Evolutionary conservation across 2,888 invertebrate genomes (phyloP), one percentile per base, ranked within the genome.

Genomic region (Sarcophaga rosellei): DNA sequence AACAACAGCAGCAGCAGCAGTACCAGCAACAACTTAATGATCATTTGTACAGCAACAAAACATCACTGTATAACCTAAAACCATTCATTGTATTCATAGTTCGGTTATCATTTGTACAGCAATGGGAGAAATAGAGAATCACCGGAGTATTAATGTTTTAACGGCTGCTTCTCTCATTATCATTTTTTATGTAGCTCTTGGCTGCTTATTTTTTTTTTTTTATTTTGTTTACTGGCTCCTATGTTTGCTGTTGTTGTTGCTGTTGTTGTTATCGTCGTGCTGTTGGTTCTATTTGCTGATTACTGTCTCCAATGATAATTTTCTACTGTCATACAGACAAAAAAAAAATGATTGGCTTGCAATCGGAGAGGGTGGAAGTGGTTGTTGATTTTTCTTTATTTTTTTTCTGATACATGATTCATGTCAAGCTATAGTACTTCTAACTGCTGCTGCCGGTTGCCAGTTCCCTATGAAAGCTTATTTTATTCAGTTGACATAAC

Each of bases 41-140:
- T 84, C 65, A 77, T 82, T 81, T 65, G 72, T 82, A 70, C 76
- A 76, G 59, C 82, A 82, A 53, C 47, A 63, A 35, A 59, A 17
- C 20, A 21, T 53, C 47, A 20, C 59, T 53, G 21, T 11, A 21
- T 15, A 53, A 53, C 12, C 15, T 17, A 53, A 53, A 53, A 53
- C 53, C 17, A 53, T 53, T 15, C 57, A 35, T 35, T 65, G n/a
- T 44, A 2, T 10, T 59, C 35, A 25, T 53, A 5, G 23, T 72
- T 47, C 10, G 17, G 23, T 47, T 47, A 8, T 35, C 35, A 35
- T 35, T 35, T 10, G 35, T 35, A 35, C 10, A 35, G 10, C 35
- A 35, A 35, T 35, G 10, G 35, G 35, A 35, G 8, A 21, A 17
- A 20, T 57, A 53, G 65, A 82, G 65, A 82, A 62, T 62, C 35